Conservation (phyloP, 2,113 vertebrate genomes). For the Percopsis transmontana region DNA sequence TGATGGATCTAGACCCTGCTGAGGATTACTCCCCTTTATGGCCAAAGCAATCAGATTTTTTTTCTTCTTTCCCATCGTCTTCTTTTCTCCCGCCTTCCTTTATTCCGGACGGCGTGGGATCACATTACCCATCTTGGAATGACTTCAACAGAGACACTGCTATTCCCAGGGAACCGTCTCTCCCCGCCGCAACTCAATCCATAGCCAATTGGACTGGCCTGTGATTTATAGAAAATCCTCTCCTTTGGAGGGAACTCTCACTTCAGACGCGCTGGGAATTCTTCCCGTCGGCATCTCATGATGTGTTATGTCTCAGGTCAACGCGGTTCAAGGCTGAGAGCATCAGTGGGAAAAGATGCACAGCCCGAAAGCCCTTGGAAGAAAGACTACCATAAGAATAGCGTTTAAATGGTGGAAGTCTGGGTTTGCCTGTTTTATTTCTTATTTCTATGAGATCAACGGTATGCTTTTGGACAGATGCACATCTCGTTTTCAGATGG, state of each 20-base stretch:
- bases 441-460: not conserved
- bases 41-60: slow-evolving; percentile 73
- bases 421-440: not conserved
- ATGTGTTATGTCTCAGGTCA: slow-evolving; percentile 55
- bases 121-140: slow-evolving; percentile 81
- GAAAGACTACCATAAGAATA: slow-evolving; percentile 5
- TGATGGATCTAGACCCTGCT: slow-evolving; percentile 70
- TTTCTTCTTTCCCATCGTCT: slow-evolving; percentile 1
- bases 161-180: slow-evolving; percentile 79
- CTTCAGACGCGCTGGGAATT: slow-evolving; percentile 59
- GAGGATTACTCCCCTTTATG: slow-evolving; percentile 75
- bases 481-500: not conserved
- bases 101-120: slow-evolving; percentile 71
- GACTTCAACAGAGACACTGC: slow-evolving; percentile 79
- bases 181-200: slow-evolving; percentile 80
- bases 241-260: slow-evolving; percentile 55
- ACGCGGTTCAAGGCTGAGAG: slow-evolving; percentile 49
- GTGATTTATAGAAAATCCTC: slow-evolving; percentile 77
- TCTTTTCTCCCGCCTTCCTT: slow-evolving; percentile 56
- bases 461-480: not conserved
- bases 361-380: slow-evolving; percentile 14
- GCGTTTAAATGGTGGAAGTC: not conserved
- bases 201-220: slow-evolving; percentile 74
- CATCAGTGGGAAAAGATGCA: slow-evolving; percentile 38
- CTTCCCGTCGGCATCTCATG: slow-evolving; percentile 53